Conservation (phyloP, 2,113 vertebrate genomes). For the Trichomycterus rosablanca region DNA sequence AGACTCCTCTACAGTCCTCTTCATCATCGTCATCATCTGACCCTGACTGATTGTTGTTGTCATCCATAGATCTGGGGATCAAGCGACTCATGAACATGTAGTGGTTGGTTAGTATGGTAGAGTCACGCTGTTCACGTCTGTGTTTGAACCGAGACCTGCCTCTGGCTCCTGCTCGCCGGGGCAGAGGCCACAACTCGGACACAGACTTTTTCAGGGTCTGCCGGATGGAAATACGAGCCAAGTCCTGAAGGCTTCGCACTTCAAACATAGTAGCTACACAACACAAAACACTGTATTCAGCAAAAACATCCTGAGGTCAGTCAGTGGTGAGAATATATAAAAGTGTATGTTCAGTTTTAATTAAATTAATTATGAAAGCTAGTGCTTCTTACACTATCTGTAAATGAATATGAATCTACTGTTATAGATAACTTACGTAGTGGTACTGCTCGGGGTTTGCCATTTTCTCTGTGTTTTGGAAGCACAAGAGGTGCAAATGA, state of each 20-base stretch:
- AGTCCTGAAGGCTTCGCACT: slow-evolving; percentile 80
- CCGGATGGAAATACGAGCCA: slow-evolving; percentile 80
- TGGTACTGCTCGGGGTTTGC: slow-evolving; percentile 69
- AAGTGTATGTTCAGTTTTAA: no score
- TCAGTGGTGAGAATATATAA: no score
- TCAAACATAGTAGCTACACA: slow-evolving; percentile 65
- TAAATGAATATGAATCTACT: not conserved
- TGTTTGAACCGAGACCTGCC: slow-evolving; percentile 61
- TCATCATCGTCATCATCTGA: slow-evolving; percentile 60
- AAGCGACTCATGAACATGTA: slow-evolving; percentile 79
- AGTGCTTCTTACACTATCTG: not conserved
- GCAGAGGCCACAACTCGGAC: slow-evolving; percentile 37
- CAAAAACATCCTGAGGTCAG: no score
- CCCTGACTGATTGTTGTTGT: slow-evolving; percentile 70
- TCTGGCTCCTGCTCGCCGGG: slow-evolving; percentile 44
- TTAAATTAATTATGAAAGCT: not conserved
- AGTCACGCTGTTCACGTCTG: slow-evolving; percentile 68
- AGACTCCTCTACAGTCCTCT: slow-evolving; percentile 32
- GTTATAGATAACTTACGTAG: slow-evolving; percentile 72
- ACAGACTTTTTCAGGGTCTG: slow-evolving; percentile 71
- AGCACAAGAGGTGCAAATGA: slow-evolving; percentile 83
- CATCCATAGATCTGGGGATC: slow-evolving; percentile 72
- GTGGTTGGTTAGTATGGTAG: slow-evolving; percentile 79
- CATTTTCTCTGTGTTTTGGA: slow-evolving; percentile 70
- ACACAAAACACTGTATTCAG: not conserved